A percentile compares a stretch with the other conserved stretches of the same genome.
Conservation (phyloP, 92 coral and sea anemone species). For the Isaurus tuberculatus region DNA sequence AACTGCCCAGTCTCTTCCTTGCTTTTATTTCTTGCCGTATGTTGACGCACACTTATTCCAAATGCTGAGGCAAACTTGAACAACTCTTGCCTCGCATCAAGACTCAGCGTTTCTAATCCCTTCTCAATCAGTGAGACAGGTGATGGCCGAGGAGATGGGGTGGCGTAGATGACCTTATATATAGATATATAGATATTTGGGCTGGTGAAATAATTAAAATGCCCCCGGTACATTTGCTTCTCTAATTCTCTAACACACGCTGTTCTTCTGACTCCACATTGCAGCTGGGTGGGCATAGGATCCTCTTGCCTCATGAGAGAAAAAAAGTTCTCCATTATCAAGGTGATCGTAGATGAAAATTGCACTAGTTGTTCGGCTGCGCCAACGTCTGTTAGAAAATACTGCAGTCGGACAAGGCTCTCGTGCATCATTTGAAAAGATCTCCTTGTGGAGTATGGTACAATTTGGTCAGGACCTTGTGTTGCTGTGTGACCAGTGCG, state of each 20-base stretch:
- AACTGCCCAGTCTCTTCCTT: slow-evolving; percentile 57
- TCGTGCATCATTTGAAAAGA: slow-evolving; percentile 38
- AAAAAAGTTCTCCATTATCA: slow-evolving; percentile 63
- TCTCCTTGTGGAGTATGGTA: slow-evolving; percentile 40
- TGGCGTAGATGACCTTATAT: slow-evolving; percentile 41
- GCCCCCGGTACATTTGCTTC: slow-evolving; percentile 52
- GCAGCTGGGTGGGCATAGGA: slow-evolving; percentile 56
- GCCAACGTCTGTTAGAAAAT: slow-evolving; percentile 16
- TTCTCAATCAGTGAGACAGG: background rate
- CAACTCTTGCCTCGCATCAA: slow-evolving; percentile 2
- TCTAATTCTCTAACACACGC: slow-evolving; percentile 37
- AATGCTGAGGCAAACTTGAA: slow-evolving; percentile 48
- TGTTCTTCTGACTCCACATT: slow-evolving; percentile 47
- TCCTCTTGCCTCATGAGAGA: slow-evolving; percentile 43
- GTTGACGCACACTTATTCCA: slow-evolving; percentile 51
- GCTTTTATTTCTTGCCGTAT: slow-evolving; percentile 47
- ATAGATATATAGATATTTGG: slow-evolving; percentile 57
- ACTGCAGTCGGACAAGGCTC: slow-evolving; percentile 14
- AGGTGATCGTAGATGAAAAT: slow-evolving; percentile 52
- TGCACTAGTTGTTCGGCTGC: slow-evolving; percentile 44
- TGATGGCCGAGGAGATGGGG: background rate
- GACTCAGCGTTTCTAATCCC: background rate
- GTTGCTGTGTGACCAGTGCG: background rate
- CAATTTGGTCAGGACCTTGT: slow-evolving; percentile 13
- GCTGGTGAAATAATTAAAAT: slow-evolving; percentile 56